Base-by-base conservation (phyloP, 2,113 vertebrate species). In the Limnothrissa miodon region DNA sequence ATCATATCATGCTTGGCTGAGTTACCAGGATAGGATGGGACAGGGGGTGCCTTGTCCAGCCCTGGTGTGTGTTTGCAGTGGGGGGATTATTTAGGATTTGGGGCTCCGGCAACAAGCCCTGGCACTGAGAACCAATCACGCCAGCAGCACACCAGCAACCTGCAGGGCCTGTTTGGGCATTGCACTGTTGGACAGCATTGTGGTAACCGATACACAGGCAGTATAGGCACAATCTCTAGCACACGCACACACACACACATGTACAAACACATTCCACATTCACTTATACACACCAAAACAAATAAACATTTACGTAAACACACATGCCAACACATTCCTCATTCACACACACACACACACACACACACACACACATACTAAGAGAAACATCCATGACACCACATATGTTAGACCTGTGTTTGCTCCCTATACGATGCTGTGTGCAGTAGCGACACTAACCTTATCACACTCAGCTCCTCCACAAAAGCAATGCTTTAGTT, bases 71-170 rank as follows among this genome's bases (percentile, higher is more conserved):
- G 70, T 83, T 85, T 83, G 86, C 81, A 85, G 81, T 59, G 84
- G 51, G 86, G 83, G 85, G 88, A 89, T 87, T 87, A 87, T 85
- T 87, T 83, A 78, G 79, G 42, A 79, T 87, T 87, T 82, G 84
- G 53, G 84, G 46, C 80, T 86, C 79, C 23, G 81, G 81, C 83
- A 62, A 39, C 74, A 45, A 45, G 81, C 66, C 39, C 86, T 82
- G 85, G 82, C 84, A 46, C 33, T 15, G 42, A 78, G 82, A 87
- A 62, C 70, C 84, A 87, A 85, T 83, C 85, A 85, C 48, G 56
- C 51, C 82, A 78, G 53, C 48, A 81, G 85, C 82, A 82, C 80
- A 19, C 45, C 86, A 86, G 78, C 79, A 21, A 85, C 80, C 85
- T 74, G 83, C 15, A 62, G 85, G 83, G 56, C 85, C 53, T 80